Percentiles rank a stretch among this genome's conserved stretches.
Conservation (phyloP, 2,113 vertebrate species). For the Sitta europaea region DNA sequence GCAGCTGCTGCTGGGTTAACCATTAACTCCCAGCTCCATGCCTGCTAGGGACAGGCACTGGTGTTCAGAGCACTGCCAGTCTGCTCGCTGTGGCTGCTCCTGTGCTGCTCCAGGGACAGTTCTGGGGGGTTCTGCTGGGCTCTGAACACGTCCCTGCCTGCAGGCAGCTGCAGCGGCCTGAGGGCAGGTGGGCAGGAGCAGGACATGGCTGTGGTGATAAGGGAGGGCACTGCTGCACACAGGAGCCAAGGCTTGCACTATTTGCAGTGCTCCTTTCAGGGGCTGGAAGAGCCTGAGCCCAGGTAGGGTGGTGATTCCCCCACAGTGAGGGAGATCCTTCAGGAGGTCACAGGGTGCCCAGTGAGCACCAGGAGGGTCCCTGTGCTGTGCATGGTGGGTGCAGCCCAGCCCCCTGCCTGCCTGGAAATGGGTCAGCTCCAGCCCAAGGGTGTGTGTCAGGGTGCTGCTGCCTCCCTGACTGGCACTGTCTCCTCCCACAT, state of each 20-base stretch:
- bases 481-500: neutral
- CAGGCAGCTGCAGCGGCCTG: neutral
- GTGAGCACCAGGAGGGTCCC: neutral
- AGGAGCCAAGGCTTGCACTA: neutral
- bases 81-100: neutral
- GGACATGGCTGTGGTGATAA: neutral
- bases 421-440: neutral
- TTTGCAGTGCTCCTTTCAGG: neutral
- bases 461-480: neutral
- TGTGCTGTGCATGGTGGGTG: accelerated
- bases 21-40: neutral
- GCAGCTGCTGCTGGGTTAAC: neutral
- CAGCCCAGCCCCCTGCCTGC: neutral
- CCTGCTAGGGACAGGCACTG: neutral
- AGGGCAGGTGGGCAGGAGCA: neutral
- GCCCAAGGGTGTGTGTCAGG: neutral
- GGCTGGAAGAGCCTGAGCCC: neutral
- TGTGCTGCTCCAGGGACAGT: neutral
- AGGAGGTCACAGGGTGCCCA: neutral
- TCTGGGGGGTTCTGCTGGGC: accelerated
- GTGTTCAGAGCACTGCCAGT: neutral
- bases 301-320: neutral
- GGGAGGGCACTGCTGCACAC: neutral
- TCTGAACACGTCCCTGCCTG: neutral
- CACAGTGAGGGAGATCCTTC: neutral